Percentiles rank a stretch among this genome's conserved stretches.
These are phyloP conservation scores for Momotus momota DNA, from an alignment of 2,797 vertebrate species.

Conservation along the genomic window DNA sequence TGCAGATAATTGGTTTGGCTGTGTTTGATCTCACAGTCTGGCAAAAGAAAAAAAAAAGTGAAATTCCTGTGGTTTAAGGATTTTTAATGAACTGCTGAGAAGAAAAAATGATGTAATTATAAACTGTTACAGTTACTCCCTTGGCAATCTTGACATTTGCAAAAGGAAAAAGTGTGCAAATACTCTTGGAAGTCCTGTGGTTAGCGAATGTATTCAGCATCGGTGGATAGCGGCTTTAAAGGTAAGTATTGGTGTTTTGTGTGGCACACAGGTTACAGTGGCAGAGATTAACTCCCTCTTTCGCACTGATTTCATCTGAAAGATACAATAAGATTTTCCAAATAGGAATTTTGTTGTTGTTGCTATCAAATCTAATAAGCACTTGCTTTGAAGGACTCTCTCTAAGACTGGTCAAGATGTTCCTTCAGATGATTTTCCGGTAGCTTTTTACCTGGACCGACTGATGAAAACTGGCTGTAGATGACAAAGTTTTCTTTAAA, in stretches of 20 bases:
- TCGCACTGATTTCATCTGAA: background rate
- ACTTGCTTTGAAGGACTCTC: background rate
- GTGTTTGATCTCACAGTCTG: slow-evolving; percentile 18
- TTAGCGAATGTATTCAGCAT: background rate
- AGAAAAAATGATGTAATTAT: slow-evolving; percentile 9
- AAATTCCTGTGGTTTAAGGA: background rate
- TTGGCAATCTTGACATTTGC: slow-evolving; percentile 53
- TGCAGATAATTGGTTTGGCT: slow-evolving; percentile 38
- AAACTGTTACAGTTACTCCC: slow-evolving; percentile 38
- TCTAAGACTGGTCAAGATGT: background rate
- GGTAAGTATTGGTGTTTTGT: background rate
- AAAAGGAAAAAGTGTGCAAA: background rate
- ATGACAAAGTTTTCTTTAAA: background rate
- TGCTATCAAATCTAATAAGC: background rate
- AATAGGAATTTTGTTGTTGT: background rate
- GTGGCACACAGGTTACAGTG: background rate
- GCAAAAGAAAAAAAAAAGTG: background rate
- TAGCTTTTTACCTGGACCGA: background rate
- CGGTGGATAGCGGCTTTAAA: background rate
- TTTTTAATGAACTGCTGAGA: slow-evolving; percentile 31
- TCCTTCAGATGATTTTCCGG: background rate
- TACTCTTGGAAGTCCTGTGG: background rate
- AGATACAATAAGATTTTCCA: background rate
- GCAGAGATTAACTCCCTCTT: background rate
- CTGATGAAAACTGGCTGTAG: background rate